Evolutionary conservation across 2,797 vertebrate genomes (phyloP), one percentile per base, ranked within the genome.

Genomic region (Melopsittacus undulatus): DNA sequence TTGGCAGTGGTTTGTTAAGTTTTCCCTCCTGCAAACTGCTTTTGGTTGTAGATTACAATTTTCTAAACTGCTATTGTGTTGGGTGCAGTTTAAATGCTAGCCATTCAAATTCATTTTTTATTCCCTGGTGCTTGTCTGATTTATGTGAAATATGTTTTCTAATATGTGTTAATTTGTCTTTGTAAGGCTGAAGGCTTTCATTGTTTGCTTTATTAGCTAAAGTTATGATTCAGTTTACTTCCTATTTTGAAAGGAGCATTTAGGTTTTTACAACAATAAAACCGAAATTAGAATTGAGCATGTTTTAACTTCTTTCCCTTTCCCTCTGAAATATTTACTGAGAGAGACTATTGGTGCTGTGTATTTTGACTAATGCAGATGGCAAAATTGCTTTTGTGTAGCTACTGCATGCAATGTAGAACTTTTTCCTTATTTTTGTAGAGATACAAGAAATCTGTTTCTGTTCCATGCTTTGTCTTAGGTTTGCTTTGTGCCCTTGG

Each of bases 151-250:
- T 76, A 75, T 70, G 52, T 91, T 94, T 92, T 84, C 70, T 93
- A 68, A 52, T 92, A 54, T 30, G 32, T 51, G 48, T 72, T 95
- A 92, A 93, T 96, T 97, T 97, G 92, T 93, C 83, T 90, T 95
- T 69, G 21, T 83, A 85, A 96, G 82, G 87, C 52, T 72, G 79
- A 95, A 75, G 2, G 15, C 87, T 90, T 92, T 64, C 38, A 22
- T 94, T 95, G 77, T 94, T 95, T 96, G 91, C 79, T 96, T 94
- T 91, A 94, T 97, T 96, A 97, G 90, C 46, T 68, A 6, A 95
- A 95, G 68, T 96, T 97, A 89, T 66, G 76, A 89, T 95, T 97
- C 76, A 40, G 40, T 94, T 93, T 88, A 81, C 48, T 68, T 94
- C 62, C 59, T 89, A 30, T 80, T 95, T 84, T 95, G 61, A 63